Percentiles rank a stretch among this genome's conserved stretches.
Evolutionary conservation across 2,797 vertebrate species (phyloP).

Genomic region (Microctenopoma steveboyesi): DNA sequence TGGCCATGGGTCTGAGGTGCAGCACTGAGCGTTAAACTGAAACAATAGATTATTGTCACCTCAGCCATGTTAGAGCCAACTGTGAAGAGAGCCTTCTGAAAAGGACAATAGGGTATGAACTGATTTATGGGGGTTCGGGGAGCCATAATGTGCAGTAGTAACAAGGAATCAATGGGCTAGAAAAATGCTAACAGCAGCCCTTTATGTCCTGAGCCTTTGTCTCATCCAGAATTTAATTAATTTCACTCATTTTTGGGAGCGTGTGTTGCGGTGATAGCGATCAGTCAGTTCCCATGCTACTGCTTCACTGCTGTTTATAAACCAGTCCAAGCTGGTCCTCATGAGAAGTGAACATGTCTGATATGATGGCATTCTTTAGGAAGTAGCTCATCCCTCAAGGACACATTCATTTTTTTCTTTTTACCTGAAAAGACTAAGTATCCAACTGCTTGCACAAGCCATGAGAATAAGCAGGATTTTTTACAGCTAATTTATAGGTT

Average conservation of each 20-base stretch:
- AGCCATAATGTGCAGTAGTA: constrained; percentile 87
- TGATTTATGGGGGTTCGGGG: constrained; percentile 87
- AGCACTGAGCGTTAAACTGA: constrained; percentile 78
- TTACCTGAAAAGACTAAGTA: constrained; percentile 32
- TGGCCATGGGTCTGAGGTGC: constrained; percentile 71
- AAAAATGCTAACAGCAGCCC: constrained; percentile 90
- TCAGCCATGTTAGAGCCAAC: constrained; percentile 76
- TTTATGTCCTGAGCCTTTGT: constrained; percentile 85
- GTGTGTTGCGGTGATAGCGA: constrained; percentile 73
- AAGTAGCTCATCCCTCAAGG: constrained; percentile 44
- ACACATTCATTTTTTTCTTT: constrained; percentile 12
- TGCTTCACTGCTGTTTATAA: constrained; percentile 67
- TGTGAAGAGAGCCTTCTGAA: constrained; percentile 80
- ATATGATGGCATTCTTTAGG: constrained; percentile 62
- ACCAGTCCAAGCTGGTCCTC: constrained; percentile 42
- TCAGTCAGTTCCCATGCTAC: constrained; percentile 58
- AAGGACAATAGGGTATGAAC: constrained; percentile 85
- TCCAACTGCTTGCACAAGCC: constrained; percentile 18
- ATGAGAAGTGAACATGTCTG: constrained; percentile 67
- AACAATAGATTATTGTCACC: constrained; percentile 87
- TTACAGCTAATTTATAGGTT: constrained; percentile 25
- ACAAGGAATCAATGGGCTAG: constrained; percentile 90
- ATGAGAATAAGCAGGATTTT: constrained; percentile 15
- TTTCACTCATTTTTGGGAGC: constrained; percentile 73
- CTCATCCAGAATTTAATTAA: constrained; percentile 85